phyloP scores from a whole-genome alignment of 1,140 invertebrate genomes.

The Solen grandis region DNA sequence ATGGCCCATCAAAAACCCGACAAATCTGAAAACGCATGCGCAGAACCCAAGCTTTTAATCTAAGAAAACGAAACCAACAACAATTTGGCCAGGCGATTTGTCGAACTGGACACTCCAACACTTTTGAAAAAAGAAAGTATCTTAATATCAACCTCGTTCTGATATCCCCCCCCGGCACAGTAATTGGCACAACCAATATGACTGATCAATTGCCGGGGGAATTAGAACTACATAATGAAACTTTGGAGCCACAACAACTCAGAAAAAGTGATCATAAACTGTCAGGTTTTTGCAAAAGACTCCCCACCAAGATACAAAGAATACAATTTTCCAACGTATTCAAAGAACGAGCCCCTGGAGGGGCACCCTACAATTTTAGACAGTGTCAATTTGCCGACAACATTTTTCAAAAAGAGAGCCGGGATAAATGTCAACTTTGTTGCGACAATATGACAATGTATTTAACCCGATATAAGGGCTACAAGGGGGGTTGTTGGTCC shows the following conservation, averaged over 20 bases:
- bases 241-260: too few relatives aligned
- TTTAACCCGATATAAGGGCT: conserved; percentile 53
- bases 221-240: not conserved
- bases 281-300: too few relatives aligned
- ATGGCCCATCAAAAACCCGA: not conserved
- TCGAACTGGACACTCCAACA: too few relatives aligned
- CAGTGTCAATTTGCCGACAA: too few relatives aligned
- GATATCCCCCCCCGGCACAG: conserved; percentile 1
- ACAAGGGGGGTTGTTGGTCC: conserved; percentile 58
- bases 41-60: not conserved
- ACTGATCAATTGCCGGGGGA: not conserved
- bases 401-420: too few relatives aligned
- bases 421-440: too few relatives aligned
- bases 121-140: conserved; percentile 9
- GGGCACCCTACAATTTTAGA: too few relatives aligned
- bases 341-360: too few relatives aligned
- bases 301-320: not conserved
- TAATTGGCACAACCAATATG: conserved; percentile 6
- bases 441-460: conserved; percentile 46
- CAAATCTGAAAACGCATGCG: not conserved
- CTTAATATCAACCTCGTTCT: too few relatives aligned
- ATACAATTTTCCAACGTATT: conserved; percentile 38
- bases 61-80: too few relatives aligned
- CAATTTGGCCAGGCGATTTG: too few relatives aligned
- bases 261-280: too few relatives aligned